phyloP scores from a whole-genome alignment of 2,113 vertebrate species.

The Chloropsis cyanopogon region DNA sequence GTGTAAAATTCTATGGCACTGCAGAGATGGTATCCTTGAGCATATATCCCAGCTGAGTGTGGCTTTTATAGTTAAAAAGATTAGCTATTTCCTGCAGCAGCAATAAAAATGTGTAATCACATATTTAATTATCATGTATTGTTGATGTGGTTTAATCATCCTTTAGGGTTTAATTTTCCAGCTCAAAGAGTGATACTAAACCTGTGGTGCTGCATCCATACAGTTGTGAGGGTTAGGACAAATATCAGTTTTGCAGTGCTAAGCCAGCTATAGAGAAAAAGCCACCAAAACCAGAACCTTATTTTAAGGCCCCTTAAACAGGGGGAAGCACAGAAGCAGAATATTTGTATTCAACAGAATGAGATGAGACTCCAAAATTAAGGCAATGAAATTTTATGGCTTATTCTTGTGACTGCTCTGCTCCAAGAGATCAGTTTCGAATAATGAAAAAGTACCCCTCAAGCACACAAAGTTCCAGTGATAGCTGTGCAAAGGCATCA shows the following conservation, averaged over 20 bases:
- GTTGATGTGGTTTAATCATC: not conserved
- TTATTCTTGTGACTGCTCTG: not conserved
- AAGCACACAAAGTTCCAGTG: not conserved
- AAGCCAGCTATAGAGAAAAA: not conserved
- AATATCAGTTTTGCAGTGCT: not conserved
- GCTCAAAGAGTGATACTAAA: not conserved
- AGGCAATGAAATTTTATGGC: not conserved
- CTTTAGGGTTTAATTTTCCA: not conserved
- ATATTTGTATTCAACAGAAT: not conserved
- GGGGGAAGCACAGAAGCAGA: not conserved
- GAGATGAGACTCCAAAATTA: not conserved
- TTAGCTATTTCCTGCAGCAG: not conserved
- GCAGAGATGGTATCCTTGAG: not conserved
- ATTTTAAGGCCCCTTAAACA: not conserved
- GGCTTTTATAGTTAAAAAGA: not conserved
- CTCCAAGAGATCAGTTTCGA: not conserved
- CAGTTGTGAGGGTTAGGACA: not conserved
- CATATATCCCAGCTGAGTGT: not conserved
- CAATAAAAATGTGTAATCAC: not conserved
- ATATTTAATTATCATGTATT: not conserved
- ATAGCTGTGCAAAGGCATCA: not conserved
- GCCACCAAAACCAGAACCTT: not conserved
- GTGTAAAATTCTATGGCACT: not conserved
- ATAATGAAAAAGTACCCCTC: not conserved
- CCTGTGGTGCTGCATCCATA: not conserved